Evolutionary conservation across 1,140 invertebrate genomes (phyloP), one percentile per base, ranked within the genome.

Genomic region (Apis laboriosa): DNA sequence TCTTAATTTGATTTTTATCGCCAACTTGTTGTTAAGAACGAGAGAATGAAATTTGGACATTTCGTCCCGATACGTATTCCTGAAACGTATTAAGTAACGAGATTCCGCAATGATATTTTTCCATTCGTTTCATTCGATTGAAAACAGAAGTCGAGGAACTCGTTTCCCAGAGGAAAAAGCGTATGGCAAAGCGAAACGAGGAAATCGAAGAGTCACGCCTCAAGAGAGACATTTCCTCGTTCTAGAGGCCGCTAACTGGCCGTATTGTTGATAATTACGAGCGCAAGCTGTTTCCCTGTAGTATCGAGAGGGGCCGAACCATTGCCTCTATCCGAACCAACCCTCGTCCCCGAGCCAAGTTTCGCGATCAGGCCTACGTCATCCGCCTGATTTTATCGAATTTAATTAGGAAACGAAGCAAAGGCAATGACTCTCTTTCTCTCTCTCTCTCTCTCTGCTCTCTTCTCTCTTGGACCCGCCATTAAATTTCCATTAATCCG

Each of bases 401-500:
- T 82, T 82, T 82, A 82, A 82, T 82, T 82, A 82, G 80, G 63
- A 82, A 77, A 82, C 80, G 73, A 58, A 81, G 34, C 80, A 72
- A 28, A 67, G 43, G 55, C 80, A 82, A 82, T 82, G 80, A 77
- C 80, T 24, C 73, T 63, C 13, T 55, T 13, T 55, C 11, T 55
- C 53, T 55, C 53, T 55, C 53, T 55, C 63, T 68, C 63, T 67
- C 43, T 24, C 72, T 81, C 24, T 34, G 17, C n/a, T 64, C 61
- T 28, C 34, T 34, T 3, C 3, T 34, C 63, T 49, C 24, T 73
- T 15, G 56, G 61, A 17, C 53, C 71, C n/a, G 66, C 79, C 79
- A 81, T 81, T 81, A 81, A 76, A 76, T 82, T 82, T 82, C 80
- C 73, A 82, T 82, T 82, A 82, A 82, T 82, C 74, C 73, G 80